Evolutionary conservation across 2,888 invertebrate species (phyloP), one percentile per base, ranked within the genome.

Genomic region (Marasmarcha lunaedactyla): DNA sequence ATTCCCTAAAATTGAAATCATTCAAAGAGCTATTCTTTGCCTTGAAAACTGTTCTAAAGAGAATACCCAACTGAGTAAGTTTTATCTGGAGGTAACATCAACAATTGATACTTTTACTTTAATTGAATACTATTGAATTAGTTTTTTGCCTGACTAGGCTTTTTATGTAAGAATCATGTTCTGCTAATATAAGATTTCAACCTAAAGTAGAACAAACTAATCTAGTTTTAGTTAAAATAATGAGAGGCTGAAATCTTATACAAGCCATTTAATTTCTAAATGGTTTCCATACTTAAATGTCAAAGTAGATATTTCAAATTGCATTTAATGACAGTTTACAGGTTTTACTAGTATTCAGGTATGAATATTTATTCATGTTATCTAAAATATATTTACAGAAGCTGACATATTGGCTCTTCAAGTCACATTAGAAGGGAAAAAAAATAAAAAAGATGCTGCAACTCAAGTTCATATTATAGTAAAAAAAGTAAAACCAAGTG

Each of bases 21-120:
- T 83, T 2, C 78, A 78, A 45, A 74, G 73, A 51, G 81, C 83
- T 27, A 76, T 76, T 12, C 39, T 67, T 42, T 79, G 72, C 45
- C 53, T 83, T 5, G 66, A 55, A 15, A 69, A 67, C 42, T 71
- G 54, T 55, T 46, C 52, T 15, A 58, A 71, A 46, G 72, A 79
- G 46, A 77, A 71, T 54, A 70, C 72, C 40, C 68, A 66, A 54
- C 54, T 79, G 42, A 76, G 81, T 83, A 70, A 69, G 81, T 69
- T 36, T 20, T 30, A 11, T 9, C 2, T 12, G 30, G 6, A 30
- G 30, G 30, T 30, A 30, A 30, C 30, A 30, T 30, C 20, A 3
- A 20, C 13, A 4, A n/a, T n/a, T 26, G 10, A 9, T 26, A 26
- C 7, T 26, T 9, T 6, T 9, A 26, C 7, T 26, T 10, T n/a